Base-by-base conservation (phyloP, 2,797 vertebrate species). In the Erethizon dorsatum region DNA sequence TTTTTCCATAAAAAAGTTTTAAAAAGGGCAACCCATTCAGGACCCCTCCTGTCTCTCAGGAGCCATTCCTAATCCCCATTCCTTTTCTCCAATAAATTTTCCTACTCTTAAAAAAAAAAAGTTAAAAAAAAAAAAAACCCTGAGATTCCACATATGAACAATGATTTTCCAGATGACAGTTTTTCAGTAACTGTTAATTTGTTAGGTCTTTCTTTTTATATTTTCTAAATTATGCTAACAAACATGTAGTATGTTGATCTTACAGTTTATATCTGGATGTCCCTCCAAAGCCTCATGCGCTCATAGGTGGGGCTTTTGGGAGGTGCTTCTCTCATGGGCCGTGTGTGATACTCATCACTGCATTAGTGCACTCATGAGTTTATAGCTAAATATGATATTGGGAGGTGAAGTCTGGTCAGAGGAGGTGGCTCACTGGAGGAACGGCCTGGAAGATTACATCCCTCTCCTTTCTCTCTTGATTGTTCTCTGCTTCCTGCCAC, bases 161-260 rank as follows among this genome's bases (percentile, higher is more conserved):
- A 26, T 54, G 12, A 78, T 52, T 91, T 54, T 86, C 10, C 37
- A 63, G 45, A 59, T 33, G 26, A 95, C 24, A 33, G 14, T 52
- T 94, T 90, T 71, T 45, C n/a, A 79, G 73, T 86, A 79, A 86
- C 1, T 90, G 41, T 33, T 78, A 84, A 77, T 91, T 91, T 86
- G 33, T 41, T 47, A 17, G 20, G 33, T 88, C 56, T n/a, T 61
- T 71, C 45, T 77, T 86, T 80, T 37, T 31, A 50, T 52, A 80
- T 95, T 85, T 94, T 86, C 14, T 71, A 86, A 91, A 85, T 71
- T 50, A 31, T 45, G 10, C 33, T 37, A 59, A 79, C 31, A 69
- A 94, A 79, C 13, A 84, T 24, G 18, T 59, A 79, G 41, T 80
- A 61, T 10, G 6, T 6, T 45, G 20, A 45, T 73, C 37, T 73